phyloP scores from a whole-genome alignment of 2,797 vertebrate species.

The Agapornis canus region DNA sequence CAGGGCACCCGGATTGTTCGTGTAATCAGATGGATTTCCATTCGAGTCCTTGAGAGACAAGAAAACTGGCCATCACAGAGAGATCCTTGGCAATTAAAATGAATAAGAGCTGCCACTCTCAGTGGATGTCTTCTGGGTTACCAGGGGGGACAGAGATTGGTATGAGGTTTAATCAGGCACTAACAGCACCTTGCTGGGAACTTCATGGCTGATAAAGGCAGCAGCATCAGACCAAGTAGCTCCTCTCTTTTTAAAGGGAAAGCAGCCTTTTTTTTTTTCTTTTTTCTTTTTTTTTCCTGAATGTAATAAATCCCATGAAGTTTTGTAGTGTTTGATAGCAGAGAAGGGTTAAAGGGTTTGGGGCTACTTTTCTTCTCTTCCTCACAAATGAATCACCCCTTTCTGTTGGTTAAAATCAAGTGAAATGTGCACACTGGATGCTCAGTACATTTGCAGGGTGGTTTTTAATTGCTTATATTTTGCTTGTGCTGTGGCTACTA shows the following conservation, averaged over 20 bases:
- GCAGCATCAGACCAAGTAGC: conserved; percentile 74
- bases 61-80: conserved; percentile 76
- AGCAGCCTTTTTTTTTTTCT: conserved; percentile 54
- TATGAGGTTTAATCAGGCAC: conserved; percentile 83
- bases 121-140: conserved; percentile 81
- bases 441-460: not conserved
- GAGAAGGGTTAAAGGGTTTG: conserved; percentile 35
- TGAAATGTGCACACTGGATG: not conserved
- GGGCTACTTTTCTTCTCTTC: conserved; percentile 41
- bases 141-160: conserved; percentile 78
- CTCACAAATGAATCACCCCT: not conserved
- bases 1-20: conserved; percentile 65
- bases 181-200: conserved; percentile 83
- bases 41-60: conserved; percentile 73
- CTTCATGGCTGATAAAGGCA: conserved; percentile 82
- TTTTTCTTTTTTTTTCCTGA: conserved; percentile 10
- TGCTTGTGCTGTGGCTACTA: conserved; percentile 12
- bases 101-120: conserved; percentile 78
- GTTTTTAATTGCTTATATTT: conserved; percentile 59
- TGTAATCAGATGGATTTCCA: conserved; percentile 77
- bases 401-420: conserved; percentile 36
- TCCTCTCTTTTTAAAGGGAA: conserved; percentile 79
- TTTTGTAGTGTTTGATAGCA: conserved; percentile 56
- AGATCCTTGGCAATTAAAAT: conserved; percentile 80
- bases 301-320: conserved; percentile 71